Percentiles rank a stretch among this genome's conserved stretches.
Evolutionary conservation across 2,113 vertebrate genomes (phyloP).

Genomic region (Hepsetus odoe): DNA sequence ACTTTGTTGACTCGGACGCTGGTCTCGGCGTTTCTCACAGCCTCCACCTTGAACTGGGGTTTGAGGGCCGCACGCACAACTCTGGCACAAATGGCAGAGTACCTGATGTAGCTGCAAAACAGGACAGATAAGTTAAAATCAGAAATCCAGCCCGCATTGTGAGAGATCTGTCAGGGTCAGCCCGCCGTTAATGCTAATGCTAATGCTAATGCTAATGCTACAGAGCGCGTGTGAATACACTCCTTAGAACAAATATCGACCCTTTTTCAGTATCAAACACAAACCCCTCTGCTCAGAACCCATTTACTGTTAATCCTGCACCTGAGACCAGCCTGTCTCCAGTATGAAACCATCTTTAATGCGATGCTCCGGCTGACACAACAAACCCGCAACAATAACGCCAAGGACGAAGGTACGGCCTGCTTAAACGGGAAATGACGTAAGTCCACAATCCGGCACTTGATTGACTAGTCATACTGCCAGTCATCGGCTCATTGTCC

Average conservation of each 20-base stretch:
- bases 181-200: neutral
- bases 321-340: slow-evolving; percentile 53
- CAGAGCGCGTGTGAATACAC: too few relatives aligned
- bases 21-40: slow-evolving; percentile 76
- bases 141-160: neutral
- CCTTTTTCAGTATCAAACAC: too few relatives aligned
- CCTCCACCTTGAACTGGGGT: slow-evolving; percentile 79
- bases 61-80: slow-evolving; percentile 87
- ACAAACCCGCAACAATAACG: slow-evolving; percentile 40
- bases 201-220: neutral
- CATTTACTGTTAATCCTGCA: too few relatives aligned
- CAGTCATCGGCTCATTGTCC: neutral
- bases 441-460: neutral
- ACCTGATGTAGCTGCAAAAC: slow-evolving; percentile 48
- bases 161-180: neutral
- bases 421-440: neutral
- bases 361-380: slow-evolving; percentile 52
- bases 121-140: neutral
- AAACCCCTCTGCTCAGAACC: too few relatives aligned
- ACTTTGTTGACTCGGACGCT: slow-evolving; percentile 81
- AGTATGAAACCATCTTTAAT: slow-evolving; percentile 53
- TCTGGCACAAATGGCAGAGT: slow-evolving; percentile 82
- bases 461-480: neutral
- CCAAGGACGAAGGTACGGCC: neutral
- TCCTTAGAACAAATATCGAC: too few relatives aligned